These are phyloP conservation scores for Drosophila baimaii DNA, from an alignment of 1,140 invertebrate species.

Conservation along the genomic window DNA sequence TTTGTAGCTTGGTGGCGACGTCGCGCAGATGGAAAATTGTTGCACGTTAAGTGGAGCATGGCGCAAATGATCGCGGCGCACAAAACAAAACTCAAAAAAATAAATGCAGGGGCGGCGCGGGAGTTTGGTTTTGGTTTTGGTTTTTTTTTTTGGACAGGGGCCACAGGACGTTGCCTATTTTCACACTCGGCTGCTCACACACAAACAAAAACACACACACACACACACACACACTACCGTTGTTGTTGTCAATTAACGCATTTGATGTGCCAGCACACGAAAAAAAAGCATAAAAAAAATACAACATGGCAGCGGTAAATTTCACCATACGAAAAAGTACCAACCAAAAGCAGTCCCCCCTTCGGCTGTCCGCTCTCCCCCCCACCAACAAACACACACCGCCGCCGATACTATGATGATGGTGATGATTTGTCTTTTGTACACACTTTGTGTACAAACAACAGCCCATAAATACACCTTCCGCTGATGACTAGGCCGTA, in stretches of 20 bases:
- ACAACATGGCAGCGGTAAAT: slow-evolving; percentile 74
- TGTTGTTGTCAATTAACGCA: slow-evolving; percentile 72
- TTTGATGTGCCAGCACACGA: slow-evolving; percentile 67
- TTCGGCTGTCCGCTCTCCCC: slow-evolving; percentile 9
- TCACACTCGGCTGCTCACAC: slow-evolving; percentile 53
- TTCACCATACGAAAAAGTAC: slow-evolving; percentile 68
- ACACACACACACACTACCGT: slow-evolving; percentile 7
- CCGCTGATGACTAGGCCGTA: slow-evolving; percentile 8
- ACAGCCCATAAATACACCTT: slow-evolving; percentile 26
- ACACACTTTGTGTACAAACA: slow-evolving; percentile 46
- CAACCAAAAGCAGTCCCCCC: slow-evolving; percentile 47
- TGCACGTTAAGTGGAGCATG: slow-evolving; percentile 79
- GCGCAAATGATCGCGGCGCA: slow-evolving; percentile 54
- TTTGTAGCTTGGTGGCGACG: slow-evolving; percentile 30
- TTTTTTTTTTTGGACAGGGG: slow-evolving; percentile 2
- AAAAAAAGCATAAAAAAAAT: slow-evolving; percentile 54
- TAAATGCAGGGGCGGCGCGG: slow-evolving; percentile 43
- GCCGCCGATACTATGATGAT: slow-evolving; percentile 5
- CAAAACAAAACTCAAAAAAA: slow-evolving; percentile 62
- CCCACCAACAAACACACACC: not conserved
- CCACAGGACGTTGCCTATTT: slow-evolving; percentile 67
- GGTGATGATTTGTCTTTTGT: slow-evolving; percentile 46
- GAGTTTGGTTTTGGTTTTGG: slow-evolving; percentile 8
- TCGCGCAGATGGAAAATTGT: slow-evolving; percentile 58
- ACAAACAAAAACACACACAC: slow-evolving; percentile 10